Conservation (phyloP, 1,140 invertebrate genomes). For the Tetragonula clypearis region DNA sequence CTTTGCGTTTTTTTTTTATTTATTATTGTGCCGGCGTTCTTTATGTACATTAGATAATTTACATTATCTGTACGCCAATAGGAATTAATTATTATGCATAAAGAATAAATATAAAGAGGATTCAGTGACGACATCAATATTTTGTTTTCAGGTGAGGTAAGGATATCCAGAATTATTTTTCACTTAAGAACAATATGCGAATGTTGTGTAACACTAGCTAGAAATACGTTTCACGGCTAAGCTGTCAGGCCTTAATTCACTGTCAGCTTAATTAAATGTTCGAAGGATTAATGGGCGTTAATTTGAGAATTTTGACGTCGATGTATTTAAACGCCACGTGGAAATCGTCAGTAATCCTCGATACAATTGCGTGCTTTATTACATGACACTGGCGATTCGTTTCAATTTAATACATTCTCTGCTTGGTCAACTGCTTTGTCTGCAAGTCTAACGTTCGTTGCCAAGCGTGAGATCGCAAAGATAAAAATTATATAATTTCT, state of each 20-base stretch:
- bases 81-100: too few relatives aligned
- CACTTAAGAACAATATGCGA: background rate
- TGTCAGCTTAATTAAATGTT: slow-evolving; percentile 8
- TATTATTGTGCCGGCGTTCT: too few relatives aligned
- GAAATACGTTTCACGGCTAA: background rate
- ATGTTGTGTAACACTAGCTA: background rate
- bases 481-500: background rate
- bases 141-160: background rate
- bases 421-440: background rate
- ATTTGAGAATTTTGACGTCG: slow-evolving; percentile 2
- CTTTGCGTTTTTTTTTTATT: too few relatives aligned
- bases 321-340: background rate
- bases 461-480: background rate
- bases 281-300: slow-evolving; percentile 39
- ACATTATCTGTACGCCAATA: too few relatives aligned
- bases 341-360: background rate
- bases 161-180: background rate
- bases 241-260: slow-evolving; percentile 7
- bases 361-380: background rate
- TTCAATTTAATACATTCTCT: background rate
- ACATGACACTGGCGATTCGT: background rate
- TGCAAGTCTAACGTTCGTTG: background rate
- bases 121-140: too few relatives aligned
- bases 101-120: background rate
- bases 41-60: too few relatives aligned